These are phyloP conservation scores for Labroides dimidiatus DNA, from an alignment of 2,797 vertebrate species.

Conservation along the genomic window DNA sequence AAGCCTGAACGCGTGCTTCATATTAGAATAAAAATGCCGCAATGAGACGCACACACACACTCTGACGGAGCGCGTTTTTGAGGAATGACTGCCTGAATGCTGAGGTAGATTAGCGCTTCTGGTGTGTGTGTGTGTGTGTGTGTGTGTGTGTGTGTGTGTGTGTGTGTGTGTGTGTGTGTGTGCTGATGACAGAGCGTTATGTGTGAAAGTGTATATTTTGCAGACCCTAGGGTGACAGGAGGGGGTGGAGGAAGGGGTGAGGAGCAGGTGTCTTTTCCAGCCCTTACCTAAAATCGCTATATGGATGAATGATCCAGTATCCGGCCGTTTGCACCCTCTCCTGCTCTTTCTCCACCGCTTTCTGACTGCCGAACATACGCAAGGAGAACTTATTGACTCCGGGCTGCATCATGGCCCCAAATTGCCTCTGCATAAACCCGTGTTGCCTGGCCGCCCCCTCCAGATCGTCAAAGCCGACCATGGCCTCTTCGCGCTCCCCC, in stretches of 20 bases:
- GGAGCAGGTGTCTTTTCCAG: conserved; percentile 76
- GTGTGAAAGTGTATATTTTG: conserved; percentile 66
- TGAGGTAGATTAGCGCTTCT: conserved; percentile 61
- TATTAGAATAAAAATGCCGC: conserved; percentile 60
- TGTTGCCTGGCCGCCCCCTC: conserved; percentile 88
- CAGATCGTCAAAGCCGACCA: conserved; percentile 91
- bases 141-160: conserved; percentile 44
- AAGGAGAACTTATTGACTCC: conserved; percentile 99
- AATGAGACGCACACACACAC: conserved; percentile 53
- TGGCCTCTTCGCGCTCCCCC: conserved; percentile 91
- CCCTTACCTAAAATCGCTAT: conserved; percentile 99
- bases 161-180: conserved; percentile 51
- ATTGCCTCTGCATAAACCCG: conserved; percentile 97
- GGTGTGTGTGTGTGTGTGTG: conserved; percentile 48
- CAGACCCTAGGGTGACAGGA: conserved; percentile 72
- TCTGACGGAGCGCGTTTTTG: not conserved
- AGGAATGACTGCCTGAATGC: conserved; percentile 58
- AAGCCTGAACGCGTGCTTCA: conserved; percentile 25
- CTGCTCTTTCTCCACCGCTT: conserved; percentile 98
- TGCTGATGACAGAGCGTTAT: conserved; percentile 48
- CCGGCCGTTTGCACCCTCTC: conserved; percentile 98
- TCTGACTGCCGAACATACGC: conserved; percentile 98
- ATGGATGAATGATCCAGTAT: conserved; percentile 99
- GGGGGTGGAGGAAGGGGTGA: conserved; percentile 33
- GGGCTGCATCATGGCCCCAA: conserved; percentile 97